Evolutionary conservation across 2,113 vertebrate genomes (phyloP), one percentile per base, ranked within the genome.

Genomic region (Glaucomys volans): DNA sequence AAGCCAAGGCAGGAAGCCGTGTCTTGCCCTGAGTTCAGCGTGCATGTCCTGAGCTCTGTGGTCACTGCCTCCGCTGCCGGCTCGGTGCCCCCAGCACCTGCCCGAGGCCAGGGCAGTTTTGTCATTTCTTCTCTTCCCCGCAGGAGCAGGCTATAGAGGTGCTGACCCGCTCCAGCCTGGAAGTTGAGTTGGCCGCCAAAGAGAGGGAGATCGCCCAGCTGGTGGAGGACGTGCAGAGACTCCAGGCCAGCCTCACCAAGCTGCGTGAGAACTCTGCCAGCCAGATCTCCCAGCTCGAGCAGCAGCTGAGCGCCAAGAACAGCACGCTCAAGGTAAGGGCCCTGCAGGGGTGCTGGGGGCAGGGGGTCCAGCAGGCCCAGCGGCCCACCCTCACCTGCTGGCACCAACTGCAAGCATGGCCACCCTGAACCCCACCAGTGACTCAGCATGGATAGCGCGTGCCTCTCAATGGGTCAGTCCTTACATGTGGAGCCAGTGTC

Each of bases 241-340:
- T 99, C 98, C 99, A 99, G 99, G 99, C 99, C 99, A 99, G 99
- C 99, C 99, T 99, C 98, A 99, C 98, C 98, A 99, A 99, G 98
- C 99, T 99, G 95, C 98, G 99, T 52, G 99, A 99, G 98, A 99
- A 99, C 97, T 99, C 99, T 37, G 99, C 99, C 98, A 99, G 99
- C 98, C 99, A 99, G 96, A 99, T 99, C 98, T 98, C 99, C 11
- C 99, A 99, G 98, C 99, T 99, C 62, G 99, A 99, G 98, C 99
- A 99, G 98, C 99, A 99, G 98, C 99, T 99, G 94, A 99, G 98
- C 0, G 98, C 98, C 98, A 99, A 99, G 98, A 99, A 99, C 96
- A 98, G 98, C 98, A 98, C 98, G 0, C 99, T 99, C 72, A 99
- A 99, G 98, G 99, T 99, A 98, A 98, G 98, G 86, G 40, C 40